Percentiles rank a stretch among this genome's conserved stretches.
Conservation (phyloP, 2,888 invertebrate species). For the Aplocera efformata region DNA sequence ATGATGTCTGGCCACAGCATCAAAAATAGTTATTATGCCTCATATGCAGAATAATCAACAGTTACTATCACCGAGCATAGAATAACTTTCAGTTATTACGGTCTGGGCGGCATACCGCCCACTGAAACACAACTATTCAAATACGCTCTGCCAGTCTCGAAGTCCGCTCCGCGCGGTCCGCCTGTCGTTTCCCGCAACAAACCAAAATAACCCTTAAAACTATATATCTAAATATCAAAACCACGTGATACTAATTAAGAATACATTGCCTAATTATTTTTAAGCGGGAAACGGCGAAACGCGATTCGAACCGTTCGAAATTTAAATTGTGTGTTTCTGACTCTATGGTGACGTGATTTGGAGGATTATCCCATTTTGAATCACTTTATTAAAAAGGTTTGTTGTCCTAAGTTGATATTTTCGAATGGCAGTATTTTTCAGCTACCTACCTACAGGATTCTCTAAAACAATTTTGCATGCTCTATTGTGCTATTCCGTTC, state of each 20-base stretch:
- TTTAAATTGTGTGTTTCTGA: slow-evolving; percentile 57
- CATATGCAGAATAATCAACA: slow-evolving; percentile 4
- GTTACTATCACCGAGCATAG: neutral
- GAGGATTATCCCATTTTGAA: slow-evolving; percentile 46
- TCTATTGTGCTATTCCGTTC: too few species aligned
- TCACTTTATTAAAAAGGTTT: slow-evolving; percentile 54
- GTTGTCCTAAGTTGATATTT: slow-evolving; percentile 7
- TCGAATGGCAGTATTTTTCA: neutral
- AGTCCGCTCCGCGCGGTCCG: slow-evolving; percentile 81
- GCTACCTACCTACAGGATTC: too few species aligned
- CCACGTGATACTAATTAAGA: slow-evolving; percentile 33
- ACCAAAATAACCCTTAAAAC: slow-evolving; percentile 41
- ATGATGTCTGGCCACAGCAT: slow-evolving; percentile 13
- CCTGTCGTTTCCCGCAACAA: slow-evolving; percentile 65
- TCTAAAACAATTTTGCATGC: too few species aligned
- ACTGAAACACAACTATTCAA: slow-evolving; percentile 51
- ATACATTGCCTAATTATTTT: slow-evolving; percentile 35
- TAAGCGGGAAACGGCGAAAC: slow-evolving; percentile 54
- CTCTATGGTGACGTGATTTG: slow-evolving; percentile 46
- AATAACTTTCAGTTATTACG: slow-evolving; percentile 8
- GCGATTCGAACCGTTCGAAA: slow-evolving; percentile 50
- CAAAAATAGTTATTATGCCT: slow-evolving; percentile 1
- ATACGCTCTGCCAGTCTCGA: slow-evolving; percentile 57
- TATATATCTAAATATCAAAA: slow-evolving; percentile 33
- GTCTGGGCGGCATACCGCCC: slow-evolving; percentile 67